These are phyloP conservation scores for Syrphus vitripennis DNA, from an alignment of 2,888 invertebrate genomes.

Conservation along the genomic window DNA sequence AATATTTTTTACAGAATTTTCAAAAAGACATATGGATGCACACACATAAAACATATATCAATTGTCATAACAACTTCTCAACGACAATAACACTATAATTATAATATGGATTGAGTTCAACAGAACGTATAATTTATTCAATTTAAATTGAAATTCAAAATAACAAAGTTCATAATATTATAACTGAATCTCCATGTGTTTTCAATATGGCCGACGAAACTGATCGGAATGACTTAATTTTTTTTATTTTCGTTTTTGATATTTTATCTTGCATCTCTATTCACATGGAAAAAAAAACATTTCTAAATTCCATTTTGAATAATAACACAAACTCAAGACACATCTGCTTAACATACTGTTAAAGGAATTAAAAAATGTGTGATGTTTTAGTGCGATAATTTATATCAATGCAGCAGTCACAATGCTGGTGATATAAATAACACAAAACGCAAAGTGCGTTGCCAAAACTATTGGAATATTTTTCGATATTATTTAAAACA, in stretches of 20 bases:
- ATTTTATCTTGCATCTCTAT: constrained; percentile 62
- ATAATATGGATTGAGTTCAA: constrained; percentile 31
- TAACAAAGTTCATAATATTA: constrained; percentile 3
- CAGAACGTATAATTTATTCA: constrained; percentile 30
- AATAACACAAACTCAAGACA: constrained; percentile 14
- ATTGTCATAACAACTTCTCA: constrained; percentile 54
- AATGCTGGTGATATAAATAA: constrained; percentile 52
- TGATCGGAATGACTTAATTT: constrained; percentile 44
- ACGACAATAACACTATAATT: constrained; percentile 57
- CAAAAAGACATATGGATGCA: constrained; percentile 40
- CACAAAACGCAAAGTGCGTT: constrained; percentile 49
- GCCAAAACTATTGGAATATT: constrained; percentile 62
- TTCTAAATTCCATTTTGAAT: not conserved
- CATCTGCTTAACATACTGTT: constrained; percentile 64
- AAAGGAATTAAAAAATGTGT: constrained; percentile 7
- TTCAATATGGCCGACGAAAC: constrained; percentile 51
- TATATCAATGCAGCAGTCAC: constrained; percentile 59
- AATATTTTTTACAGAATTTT: not conserved
- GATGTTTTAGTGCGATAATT: constrained; percentile 44
- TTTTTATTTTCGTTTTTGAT: constrained; percentile 1
- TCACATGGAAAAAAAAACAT: constrained; percentile 55
- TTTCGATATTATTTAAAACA: not conserved
- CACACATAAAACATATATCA: constrained; percentile 56
- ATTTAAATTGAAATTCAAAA: constrained; percentile 53
- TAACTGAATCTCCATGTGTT: constrained; percentile 56